These are phyloP conservation scores for Mormyrops attenuatus DNA, from an alignment of 2,797 vertebrate species.

Conservation along the genomic window DNA sequence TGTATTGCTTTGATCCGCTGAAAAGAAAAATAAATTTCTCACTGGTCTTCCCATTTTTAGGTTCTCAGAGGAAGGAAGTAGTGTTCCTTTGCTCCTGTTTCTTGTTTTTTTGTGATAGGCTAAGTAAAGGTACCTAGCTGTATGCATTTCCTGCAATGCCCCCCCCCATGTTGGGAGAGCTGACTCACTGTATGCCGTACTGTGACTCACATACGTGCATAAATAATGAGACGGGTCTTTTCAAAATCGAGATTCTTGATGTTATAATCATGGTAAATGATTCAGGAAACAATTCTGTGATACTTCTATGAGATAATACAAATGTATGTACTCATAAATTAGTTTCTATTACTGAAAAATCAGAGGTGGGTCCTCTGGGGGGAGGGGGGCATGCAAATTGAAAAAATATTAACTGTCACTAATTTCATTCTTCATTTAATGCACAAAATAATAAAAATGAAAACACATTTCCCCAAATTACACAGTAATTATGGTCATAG, in stretches of 20 bases:
- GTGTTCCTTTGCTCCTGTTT: not conserved
- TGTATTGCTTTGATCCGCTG: not conserved
- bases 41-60: not conserved
- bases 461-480: not conserved
- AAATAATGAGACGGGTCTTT: not conserved
- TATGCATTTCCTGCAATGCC: not conserved
- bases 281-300: not conserved
- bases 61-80: not conserved
- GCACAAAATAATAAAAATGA: not conserved
- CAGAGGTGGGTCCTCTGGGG: not conserved
- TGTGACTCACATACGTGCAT: not conserved
- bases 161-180: not conserved
- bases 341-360: not conserved
- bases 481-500: not conserved
- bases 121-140: not conserved
- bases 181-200: not conserved
- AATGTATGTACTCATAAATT: not conserved
- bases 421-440: not conserved
- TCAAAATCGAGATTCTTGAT: not conserved
- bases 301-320: not conserved
- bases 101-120: not conserved
- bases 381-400: not conserved
- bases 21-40: not conserved
- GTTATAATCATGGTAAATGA: not conserved
- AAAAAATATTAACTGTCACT: not conserved